These are phyloP conservation scores for Bradypodion pumilum DNA, from an alignment of 2,797 vertebrate species.

Conservation along the genomic window DNA sequence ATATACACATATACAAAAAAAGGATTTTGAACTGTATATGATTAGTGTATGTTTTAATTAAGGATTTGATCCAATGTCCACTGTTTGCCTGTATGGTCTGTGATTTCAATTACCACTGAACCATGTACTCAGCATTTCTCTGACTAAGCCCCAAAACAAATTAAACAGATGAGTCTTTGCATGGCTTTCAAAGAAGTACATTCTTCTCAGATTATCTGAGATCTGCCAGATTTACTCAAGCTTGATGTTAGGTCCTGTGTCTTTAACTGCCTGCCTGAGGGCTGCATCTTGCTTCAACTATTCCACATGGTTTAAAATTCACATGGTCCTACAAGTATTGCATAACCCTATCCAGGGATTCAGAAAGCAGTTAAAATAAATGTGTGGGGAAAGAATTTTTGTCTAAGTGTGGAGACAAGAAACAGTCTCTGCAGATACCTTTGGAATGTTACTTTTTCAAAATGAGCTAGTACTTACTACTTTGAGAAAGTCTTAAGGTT, in stretches of 20 bases:
- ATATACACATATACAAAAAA: not conserved
- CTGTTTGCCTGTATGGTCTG: conserved; percentile 18
- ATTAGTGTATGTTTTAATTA: conserved; percentile 32
- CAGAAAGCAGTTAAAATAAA: not conserved
- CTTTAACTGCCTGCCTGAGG: not conserved
- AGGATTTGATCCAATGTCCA: conserved; percentile 29
- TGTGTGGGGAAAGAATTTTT: not conserved
- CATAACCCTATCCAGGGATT: not conserved
- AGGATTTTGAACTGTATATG: conserved; percentile 19
- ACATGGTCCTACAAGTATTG: too few species aligned
- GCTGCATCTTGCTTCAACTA: not conserved
- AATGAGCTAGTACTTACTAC: too few species aligned
- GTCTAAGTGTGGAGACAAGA: too few species aligned
- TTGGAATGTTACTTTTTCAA: too few species aligned
- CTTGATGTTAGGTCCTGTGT: not conserved
- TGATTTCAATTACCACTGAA: conserved; percentile 25
- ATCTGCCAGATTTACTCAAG: conserved; percentile 27
- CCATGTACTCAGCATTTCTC: conserved; percentile 13
- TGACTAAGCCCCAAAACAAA: conserved; percentile 33
- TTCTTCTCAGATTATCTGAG: conserved; percentile 31
- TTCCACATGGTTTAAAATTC: not conserved
- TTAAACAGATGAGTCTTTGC: conserved; percentile 16
- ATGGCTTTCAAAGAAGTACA: conserved; percentile 28
- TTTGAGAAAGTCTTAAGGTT: too few species aligned
- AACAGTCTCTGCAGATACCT: too few species aligned